Base-by-base conservation (phyloP, 1,140 invertebrate species). In the Andricus grossulariae region DNA sequence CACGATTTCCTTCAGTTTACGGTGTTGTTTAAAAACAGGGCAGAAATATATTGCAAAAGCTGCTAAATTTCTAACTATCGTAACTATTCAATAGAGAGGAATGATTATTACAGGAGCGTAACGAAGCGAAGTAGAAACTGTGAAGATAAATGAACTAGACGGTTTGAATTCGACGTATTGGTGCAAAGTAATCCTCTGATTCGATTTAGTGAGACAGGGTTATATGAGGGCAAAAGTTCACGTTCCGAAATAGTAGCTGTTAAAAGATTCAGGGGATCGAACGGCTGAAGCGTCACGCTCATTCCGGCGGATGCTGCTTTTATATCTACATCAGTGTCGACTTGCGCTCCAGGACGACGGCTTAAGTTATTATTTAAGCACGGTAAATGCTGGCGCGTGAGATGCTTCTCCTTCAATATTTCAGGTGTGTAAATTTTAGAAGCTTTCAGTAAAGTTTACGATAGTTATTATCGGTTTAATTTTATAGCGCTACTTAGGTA, bases 181-280 rank as follows among this genome's bases (percentile, higher is more conserved):
- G 39, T 66, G 45, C 25, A 66, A 39, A 66, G 25, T 39, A 66
- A 66, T 66, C 39, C 25, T 66, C 13, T 66, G 32, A 66, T 39
- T 66, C 21, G 39, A 66, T 66, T 66, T 39, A 66, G 25, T 66
- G 60, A 39, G 60, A 66, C 60, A 60, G 57, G 18, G 45, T 32
- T 50, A 50, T 70, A 25, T 12, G 39, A 50, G 74, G 74, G 74
- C 74, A 51, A 75, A 75, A 71, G 74, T 71, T 75, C 74, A 75
- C 70, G 74, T 50, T 70, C 70, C 21, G 70, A 75, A 75, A 75
- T 75, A 54, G 55, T 70, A 70, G 19, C 19, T 60, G 70, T 70
- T 75, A 70, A 75, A 75, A 75, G 70, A 75, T 75, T 75, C 74
- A 75, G 51, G 19, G 49, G 18, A 75, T 75, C 55, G 74, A 75